These are phyloP conservation scores for Epinotia bilunana DNA, from an alignment of 2,888 invertebrate genomes.

Conservation along the genomic window DNA sequence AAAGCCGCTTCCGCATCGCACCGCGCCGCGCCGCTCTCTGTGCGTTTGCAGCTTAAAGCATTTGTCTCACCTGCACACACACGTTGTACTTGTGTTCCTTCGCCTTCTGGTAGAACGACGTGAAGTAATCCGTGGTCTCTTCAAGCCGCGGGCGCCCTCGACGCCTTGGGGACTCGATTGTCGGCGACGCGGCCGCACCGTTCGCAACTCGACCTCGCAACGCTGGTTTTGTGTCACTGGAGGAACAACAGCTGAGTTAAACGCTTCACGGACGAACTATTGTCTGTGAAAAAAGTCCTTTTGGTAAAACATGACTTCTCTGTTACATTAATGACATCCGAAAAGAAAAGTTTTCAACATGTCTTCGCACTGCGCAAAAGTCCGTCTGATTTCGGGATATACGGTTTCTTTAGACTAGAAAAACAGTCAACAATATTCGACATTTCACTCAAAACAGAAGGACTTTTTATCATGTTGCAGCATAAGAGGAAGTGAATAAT, in stretches of 20 bases:
- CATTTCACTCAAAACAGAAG: neutral
- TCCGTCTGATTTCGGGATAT: neutral
- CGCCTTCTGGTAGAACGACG: conserved; percentile 67
- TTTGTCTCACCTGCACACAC: conserved; percentile 69
- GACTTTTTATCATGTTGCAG: neutral
- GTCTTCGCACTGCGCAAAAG: neutral
- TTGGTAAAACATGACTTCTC: too few relatives aligned
- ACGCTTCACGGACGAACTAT: neutral
- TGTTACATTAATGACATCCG: too few relatives aligned
- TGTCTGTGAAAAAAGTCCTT: too few relatives aligned
- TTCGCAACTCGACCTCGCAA: conserved; percentile 60
- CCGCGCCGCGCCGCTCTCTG: too few relatives aligned
- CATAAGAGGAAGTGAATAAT: neutral
- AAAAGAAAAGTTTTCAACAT: neutral
- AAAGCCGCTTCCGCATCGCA: too few relatives aligned
- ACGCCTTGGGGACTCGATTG: conserved; percentile 59
- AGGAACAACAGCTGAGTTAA: neutral
- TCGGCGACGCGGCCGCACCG: conserved; percentile 61
- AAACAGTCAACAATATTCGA: neutral
- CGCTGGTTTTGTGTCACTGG: conserved; percentile 58
- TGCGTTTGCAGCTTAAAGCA: too few relatives aligned
- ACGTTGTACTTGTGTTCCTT: conserved; percentile 68
- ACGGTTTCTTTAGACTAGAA: neutral
- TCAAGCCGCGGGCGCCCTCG: conserved; percentile 63
- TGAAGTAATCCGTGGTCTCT: conserved; percentile 70